phyloP scores from a whole-genome alignment of 2,113 vertebrate species.

The Callaeas wilsoni region DNA sequence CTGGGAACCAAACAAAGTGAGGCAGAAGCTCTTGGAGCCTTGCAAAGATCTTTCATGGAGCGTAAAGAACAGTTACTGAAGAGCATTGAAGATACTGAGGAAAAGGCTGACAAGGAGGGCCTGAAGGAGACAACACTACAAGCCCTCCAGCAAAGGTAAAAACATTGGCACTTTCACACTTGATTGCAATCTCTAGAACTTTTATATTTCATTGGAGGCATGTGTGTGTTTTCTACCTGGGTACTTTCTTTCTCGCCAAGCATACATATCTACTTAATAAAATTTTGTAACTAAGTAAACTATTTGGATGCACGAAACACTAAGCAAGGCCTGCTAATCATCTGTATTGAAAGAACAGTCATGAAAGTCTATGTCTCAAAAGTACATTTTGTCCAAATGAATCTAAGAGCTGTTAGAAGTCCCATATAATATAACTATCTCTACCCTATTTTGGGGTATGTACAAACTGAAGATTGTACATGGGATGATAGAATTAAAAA shows the following conservation, averaged over 20 bases:
- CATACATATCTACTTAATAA: neutral
- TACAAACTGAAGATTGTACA: neutral
- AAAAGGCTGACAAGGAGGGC: constrained; percentile 74
- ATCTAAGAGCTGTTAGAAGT: neutral
- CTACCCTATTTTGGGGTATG: neutral
- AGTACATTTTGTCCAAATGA: neutral
- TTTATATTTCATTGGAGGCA: neutral
- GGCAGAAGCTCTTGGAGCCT: constrained; percentile 80
- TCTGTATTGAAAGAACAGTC: neutral
- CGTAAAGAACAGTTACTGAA: constrained; percentile 84
- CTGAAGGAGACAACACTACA: constrained; percentile 80
- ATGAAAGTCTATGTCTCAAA: neutral
- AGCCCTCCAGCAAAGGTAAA: constrained; percentile 89
- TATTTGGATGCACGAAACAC: neutral
- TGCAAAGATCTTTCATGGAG: constrained; percentile 81
- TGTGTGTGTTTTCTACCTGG: neutral
- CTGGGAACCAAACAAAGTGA: constrained; percentile 93
- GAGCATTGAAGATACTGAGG: constrained; percentile 83
- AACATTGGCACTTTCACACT: neutral
- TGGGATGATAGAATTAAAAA: neutral
- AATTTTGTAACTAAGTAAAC: neutral
- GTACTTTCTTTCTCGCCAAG: neutral
- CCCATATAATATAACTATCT: neutral
- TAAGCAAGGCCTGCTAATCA: neutral
- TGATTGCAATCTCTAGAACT: neutral